Base-by-base conservation (phyloP, 2,113 vertebrate species). In the Platysternon megacephalum region DNA sequence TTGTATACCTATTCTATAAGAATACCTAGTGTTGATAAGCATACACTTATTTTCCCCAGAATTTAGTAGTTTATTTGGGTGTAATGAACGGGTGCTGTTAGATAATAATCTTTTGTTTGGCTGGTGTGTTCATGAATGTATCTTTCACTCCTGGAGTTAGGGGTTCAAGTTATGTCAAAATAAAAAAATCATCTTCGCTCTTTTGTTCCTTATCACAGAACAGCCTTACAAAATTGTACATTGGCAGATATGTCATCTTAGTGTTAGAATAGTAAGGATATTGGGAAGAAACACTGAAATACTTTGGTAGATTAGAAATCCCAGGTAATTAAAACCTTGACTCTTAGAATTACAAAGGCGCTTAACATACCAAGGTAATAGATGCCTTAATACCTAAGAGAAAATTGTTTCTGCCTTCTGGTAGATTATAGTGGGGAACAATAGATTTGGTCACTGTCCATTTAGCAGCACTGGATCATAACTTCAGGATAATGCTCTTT, bases 151-250 rank as follows among this genome's bases (percentile, higher is more conserved):
- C 22, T 48, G 26, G 84, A 94, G 65, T 88, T 4, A 32, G 87
- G 46, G 28, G 5, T 90, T 93, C 49, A 90, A 95, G 3, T 76
- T 87, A 6, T 79, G 81, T 49, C 53, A 89, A 93, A 83, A 80
- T 11, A 52, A 22, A 88, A 87, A 42, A 92, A 90, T 87, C 32
- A 44, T 5, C 89, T 1, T 5, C 76, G 42, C 65, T 72, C 65
- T 91, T 94, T 86, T 68, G 14, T 53, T 92, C 55, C 87, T n/a
- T 81, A 78, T 87, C 93, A 53, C 86, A 95, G 86, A 79, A 65
- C 87, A 85, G 92, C 10, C 49, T 11, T 42, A 82, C 79, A 52
- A 93, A 56, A 90, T 65, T 35, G 52, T 79, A 78, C 88, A 88
- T 78, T 90, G 55, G 79, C 81, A 89, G 7, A 26, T 76, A 88